Evolutionary conservation across 2,888 invertebrate genomes (phyloP), one percentile per base, ranked within the genome.

Genomic region (Hydroisotoma schaefferi): DNA sequence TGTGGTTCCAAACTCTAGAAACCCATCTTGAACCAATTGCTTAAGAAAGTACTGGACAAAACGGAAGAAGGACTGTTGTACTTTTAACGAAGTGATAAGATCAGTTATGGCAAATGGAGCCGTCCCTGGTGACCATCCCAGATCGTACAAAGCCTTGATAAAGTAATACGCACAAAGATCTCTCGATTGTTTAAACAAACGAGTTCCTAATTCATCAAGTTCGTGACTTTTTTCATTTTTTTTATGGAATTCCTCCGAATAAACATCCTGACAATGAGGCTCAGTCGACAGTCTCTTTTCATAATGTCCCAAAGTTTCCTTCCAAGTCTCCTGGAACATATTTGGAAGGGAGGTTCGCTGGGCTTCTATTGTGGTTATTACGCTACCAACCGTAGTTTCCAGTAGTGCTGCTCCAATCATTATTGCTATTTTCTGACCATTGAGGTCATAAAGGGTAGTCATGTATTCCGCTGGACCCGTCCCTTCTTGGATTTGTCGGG

Each of bases 81-180:
- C 20, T 40, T 40, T 40, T 5, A 40, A 20, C 4, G 40, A 40
- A 5, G 5, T 20, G 4, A 28, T 15, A 10, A 56, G 49, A 3
- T 56, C 26, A n/a, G 27, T 27, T 6, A 8, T 5, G 6, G 47
- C 28, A 29, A 56, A 27, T 12, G 6, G 25, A 6, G n/a, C 27
- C 2, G 27, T n/a, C 33, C 25, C 29, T 8, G 47, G 55, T 2
- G 22, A 27, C 49, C 48, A 56, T 10, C 37, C 37, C 10, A 23
- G 22, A 2, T 56, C 56, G 26, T 56, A 48, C 8, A 56, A 26
- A 18, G 26, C 33, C 10, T 49, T 48, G 10, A 56, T 26, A 2
- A 49, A 27, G 23, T 22, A 28, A 37, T 56, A 18, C 20, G 20
- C 8, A 15, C 40, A 40, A 18, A 40, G 40, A 5, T 15, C n/a